Evolutionary conservation across 2,888 invertebrate species (phyloP).

Genomic region (Cryptus viduatorius): DNA sequence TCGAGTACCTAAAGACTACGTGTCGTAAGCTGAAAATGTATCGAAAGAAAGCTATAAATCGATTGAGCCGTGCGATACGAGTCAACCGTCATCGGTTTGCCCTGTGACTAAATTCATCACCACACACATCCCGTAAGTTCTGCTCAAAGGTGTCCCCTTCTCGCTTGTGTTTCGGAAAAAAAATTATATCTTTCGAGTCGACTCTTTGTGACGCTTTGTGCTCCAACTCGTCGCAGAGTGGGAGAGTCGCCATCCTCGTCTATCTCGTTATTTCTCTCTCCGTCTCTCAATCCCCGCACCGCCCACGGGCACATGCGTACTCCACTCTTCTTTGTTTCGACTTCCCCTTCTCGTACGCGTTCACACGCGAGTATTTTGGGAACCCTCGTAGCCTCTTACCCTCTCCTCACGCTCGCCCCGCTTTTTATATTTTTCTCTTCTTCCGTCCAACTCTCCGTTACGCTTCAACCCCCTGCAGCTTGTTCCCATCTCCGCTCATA

Average conservation of each 20-base stretch:
- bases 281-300: constrained; percentile 52
- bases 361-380: constrained; percentile 67
- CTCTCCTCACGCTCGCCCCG: constrained; percentile 20
- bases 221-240: constrained; percentile 24
- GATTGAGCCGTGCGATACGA: background rate
- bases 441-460: constrained; percentile 35
- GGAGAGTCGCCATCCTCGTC: constrained; percentile 23
- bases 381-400: constrained; percentile 40
- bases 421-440: constrained; percentile 58
- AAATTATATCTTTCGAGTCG: constrained; percentile 45
- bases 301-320: constrained; percentile 65
- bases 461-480: constrained; percentile 48
- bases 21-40: background rate
- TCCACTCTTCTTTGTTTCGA: constrained; percentile 63
- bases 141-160: constrained; percentile 4
- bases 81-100: background rate
- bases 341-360: constrained; percentile 51
- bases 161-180: background rate
- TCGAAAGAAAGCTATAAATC: background rate
- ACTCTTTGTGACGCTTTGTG: constrained; percentile 62
- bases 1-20: too few relatives aligned
- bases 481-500: constrained; percentile 55
- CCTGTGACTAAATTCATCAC: background rate
- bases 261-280: constrained; percentile 48
- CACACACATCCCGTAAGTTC: constrained; percentile 10